Base-by-base conservation (phyloP, 2,888 invertebrate genomes). In the Atrina japonica region DNA sequence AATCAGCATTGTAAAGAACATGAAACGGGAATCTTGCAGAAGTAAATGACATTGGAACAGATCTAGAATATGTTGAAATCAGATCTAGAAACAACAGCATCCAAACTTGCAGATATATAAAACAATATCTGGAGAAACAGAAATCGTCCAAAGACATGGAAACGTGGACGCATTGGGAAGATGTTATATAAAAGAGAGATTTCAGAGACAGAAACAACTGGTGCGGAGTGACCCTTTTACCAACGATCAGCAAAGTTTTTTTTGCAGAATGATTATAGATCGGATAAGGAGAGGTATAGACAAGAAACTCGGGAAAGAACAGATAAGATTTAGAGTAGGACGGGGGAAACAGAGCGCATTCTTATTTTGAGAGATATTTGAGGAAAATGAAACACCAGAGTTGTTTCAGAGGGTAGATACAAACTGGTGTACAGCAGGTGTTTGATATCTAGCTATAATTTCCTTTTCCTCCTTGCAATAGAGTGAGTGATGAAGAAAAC, bases 311-410 rank as follows among this genome's bases (percentile, higher is more conserved):
- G n/a, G n/a, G n/a, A n/a, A 14, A 70, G 72, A 63, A 66, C 65
- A 49, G 73, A 66, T 5, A 72, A 66, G 7, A 72, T 78, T 78
- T 55, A 45, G 72, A 50, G 41, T 35, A 52, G 71, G 41, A n/a
- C n/a, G 66, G 66, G 55, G 45, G 52, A 55, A 5, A 35, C 27
- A 21, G 70, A 76, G 45, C 70, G 73, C 27, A 74, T 73, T 7
- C 40, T 58, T 50, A 59, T 67, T 11, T 52, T 76, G 14, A 21
- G 72, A 27, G 70, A 43, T 55, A 74, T 74, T 43, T 25, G 43
- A 43, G 11, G 59, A 43, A 18, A 41, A 41, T 23, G 59, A 59
- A 59, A 18, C n/a, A 59, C 25, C 21, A 21, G 43, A 41, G 25
- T 43, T 3, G 43, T 59, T 59, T 25, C 43, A 23, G 23, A 29